Percentiles rank a stretch among this genome's conserved stretches.
phyloP scores from a whole-genome alignment of 2,113 vertebrate genomes.

The Chloropsis cyanopogon region DNA sequence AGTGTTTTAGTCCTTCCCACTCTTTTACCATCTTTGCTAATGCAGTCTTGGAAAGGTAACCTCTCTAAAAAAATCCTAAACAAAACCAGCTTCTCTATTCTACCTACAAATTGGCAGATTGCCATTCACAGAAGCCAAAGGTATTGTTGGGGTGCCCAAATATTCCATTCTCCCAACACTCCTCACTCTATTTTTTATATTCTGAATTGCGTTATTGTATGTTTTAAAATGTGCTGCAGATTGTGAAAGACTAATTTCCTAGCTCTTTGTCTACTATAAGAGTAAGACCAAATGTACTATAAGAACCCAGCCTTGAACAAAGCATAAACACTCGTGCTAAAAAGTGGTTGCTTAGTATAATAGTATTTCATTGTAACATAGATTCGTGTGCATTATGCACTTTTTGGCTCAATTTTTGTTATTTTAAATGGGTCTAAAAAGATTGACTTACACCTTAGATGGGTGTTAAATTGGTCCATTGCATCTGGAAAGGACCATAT shows the following conservation, averaged over 20 bases:
- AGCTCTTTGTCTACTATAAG: not conserved
- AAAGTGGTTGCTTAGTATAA: not conserved
- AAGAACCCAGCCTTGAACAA: not conserved
- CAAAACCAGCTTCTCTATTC: not conserved
- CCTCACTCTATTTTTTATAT: not conserved
- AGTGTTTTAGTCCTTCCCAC: not conserved
- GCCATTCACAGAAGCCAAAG: not conserved
- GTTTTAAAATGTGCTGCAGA: not conserved
- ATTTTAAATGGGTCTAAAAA: not conserved
- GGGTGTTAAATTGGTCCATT: not conserved
- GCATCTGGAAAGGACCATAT: not conserved
- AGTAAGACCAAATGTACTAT: not conserved
- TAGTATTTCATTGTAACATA: not conserved
- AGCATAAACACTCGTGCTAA: fast-evolving
- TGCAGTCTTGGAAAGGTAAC: not conserved
- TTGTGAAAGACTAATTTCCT: not conserved
- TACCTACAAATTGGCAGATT: not conserved
- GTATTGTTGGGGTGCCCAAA: not conserved
- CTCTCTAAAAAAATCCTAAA: not conserved
- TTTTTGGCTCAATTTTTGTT: not conserved
- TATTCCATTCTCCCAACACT: not conserved
- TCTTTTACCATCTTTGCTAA: not conserved
- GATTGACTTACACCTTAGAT: not conserved
- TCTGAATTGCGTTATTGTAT: not conserved
- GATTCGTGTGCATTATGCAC: not conserved